Evolutionary conservation across 2,113 vertebrate genomes (phyloP).

Genomic region (Psettodes erumei): DNA sequence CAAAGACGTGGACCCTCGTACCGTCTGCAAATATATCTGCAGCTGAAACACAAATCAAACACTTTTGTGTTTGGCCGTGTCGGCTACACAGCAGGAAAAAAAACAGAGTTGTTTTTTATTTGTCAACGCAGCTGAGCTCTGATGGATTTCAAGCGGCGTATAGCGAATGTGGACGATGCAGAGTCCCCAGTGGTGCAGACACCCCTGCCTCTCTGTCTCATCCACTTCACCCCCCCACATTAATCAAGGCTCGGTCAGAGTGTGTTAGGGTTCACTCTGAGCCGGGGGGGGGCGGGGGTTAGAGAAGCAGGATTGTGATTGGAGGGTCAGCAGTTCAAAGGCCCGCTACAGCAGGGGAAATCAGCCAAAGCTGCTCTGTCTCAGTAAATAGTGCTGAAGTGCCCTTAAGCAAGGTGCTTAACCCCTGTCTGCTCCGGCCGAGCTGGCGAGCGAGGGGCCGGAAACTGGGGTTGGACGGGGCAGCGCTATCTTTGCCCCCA

Average conservation of each 20-base stretch:
- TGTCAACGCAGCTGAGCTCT: slow-evolving; percentile 9
- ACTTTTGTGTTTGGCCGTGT: no score
- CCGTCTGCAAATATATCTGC: no score
- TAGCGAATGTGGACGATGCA: no score
- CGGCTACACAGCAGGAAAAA: background rate
- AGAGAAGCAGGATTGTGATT: slow-evolving; percentile 24
- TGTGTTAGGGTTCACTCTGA: slow-evolving; percentile 10
- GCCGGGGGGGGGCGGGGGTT: slow-evolving; percentile 11
- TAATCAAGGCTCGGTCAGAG: slow-evolving; percentile 31
- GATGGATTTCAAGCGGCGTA: no score
- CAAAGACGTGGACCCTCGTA: no score
- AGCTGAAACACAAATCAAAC: background rate
- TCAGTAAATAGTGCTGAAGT: slow-evolving; percentile 40
- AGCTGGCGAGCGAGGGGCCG: background rate
- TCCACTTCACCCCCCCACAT: slow-evolving; percentile 33
- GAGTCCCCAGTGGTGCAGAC: no score
- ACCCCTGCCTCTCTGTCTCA: slow-evolving; percentile 54
- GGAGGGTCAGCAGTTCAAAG: slow-evolving; percentile 43
- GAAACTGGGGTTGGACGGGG: background rate
- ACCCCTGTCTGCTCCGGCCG: slow-evolving; percentile 8
- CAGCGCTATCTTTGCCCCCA: background rate
- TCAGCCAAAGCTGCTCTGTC: slow-evolving; percentile 39
- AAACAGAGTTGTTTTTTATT: background rate
- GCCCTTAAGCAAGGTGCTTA: slow-evolving; percentile 42
- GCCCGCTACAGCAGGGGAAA: slow-evolving; percentile 18